Base-by-base conservation (phyloP, 2,797 vertebrate genomes). In the Tragopan temminckii region DNA sequence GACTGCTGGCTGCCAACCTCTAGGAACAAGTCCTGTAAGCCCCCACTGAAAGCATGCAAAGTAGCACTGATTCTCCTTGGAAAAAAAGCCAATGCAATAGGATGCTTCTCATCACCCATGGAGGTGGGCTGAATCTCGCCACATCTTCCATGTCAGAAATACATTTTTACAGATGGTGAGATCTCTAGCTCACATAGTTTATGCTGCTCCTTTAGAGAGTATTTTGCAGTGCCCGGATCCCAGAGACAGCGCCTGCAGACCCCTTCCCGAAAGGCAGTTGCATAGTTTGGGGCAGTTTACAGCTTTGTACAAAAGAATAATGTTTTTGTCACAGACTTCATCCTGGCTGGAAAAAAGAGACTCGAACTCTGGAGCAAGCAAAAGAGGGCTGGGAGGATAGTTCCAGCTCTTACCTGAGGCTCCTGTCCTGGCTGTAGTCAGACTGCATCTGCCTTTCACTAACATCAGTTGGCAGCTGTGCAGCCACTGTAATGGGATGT, bases 351-450 rank as follows among this genome's bases (percentile, higher is more conserved):
- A 70, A 42, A 57, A 78, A 66, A 66, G 31, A 66, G 35, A 43
- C 11, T 13, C 20, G 46, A 68, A 70, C 25, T 80, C n/a, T 38
- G n/a, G 35, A 82, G n/a, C 21, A 68, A 58, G 18, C n/a, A 67
- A 38, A n/a, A 40, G 8, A 38, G 48, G 23, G 52, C 70, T 67
- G 33, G 33, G 58, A 89, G 43, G n/a, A 29, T 0, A 12, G 21
- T 15, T 35, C 16, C 63, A 66, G 78, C 64, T 68, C 88, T 76
- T 97, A 99, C 99, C 98, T 98, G 96, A 98, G 96, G 77, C 98
- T 98, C 96, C 97, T 98, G 7, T 98, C 98, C 89, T 98, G 98
- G 88, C 43, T 98, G 92, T 97, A 98, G 80, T 98, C 97, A 27
- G 80, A 33, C 24, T 97, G 90, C 1, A 96, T 81, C 17, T 98